phyloP scores from a whole-genome alignment of 2,888 invertebrate species.

The Thumatha senex region DNA sequence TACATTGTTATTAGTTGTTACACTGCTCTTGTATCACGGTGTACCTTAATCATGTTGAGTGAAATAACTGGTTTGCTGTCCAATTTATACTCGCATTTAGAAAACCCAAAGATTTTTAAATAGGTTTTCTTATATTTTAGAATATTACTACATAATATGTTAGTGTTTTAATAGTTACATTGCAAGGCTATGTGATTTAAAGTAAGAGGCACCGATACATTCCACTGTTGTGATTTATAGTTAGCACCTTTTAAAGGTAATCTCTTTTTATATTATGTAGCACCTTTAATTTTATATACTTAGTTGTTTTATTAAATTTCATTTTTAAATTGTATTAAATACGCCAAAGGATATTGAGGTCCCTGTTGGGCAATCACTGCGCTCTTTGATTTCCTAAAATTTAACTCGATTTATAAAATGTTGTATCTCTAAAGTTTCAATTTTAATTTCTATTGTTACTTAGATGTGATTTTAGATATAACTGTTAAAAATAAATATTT shows the following conservation, averaged over 20 bases:
- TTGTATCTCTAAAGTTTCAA: conserved; percentile 37
- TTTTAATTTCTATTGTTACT: conserved; percentile 54
- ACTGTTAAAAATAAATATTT: conserved; percentile 67
- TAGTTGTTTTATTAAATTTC: conserved; percentile 36
- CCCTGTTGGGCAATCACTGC: conserved; percentile 23
- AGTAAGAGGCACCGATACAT: conserved; percentile 72
- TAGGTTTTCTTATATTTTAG: conserved; percentile 49
- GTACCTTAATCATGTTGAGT: conserved; percentile 31
- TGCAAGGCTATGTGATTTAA: conserved; percentile 77
- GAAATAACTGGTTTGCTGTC: conserved; percentile 31
- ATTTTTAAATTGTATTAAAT: conserved; percentile 40
- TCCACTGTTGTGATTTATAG: conserved; percentile 79
- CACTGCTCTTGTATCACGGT: conserved; percentile 15
- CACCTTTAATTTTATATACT: conserved; percentile 36
- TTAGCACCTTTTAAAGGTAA: conserved; percentile 50
- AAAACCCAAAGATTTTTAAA: conserved; percentile 67
- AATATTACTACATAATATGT: conserved; percentile 43
- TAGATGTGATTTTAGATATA: conserved; percentile 60
- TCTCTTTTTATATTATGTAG: conserved; percentile 25
- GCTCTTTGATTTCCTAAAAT: conserved; percentile 38
- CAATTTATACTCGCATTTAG: conserved; percentile 54
- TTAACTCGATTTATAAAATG: conserved; percentile 48
- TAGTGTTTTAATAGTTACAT: conserved; percentile 45
- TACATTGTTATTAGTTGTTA: too few relatives aligned
- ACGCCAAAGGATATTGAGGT: conserved; percentile 49